phyloP scores from a whole-genome alignment of 2,888 invertebrate species.

The Orchestes rusci region DNA sequence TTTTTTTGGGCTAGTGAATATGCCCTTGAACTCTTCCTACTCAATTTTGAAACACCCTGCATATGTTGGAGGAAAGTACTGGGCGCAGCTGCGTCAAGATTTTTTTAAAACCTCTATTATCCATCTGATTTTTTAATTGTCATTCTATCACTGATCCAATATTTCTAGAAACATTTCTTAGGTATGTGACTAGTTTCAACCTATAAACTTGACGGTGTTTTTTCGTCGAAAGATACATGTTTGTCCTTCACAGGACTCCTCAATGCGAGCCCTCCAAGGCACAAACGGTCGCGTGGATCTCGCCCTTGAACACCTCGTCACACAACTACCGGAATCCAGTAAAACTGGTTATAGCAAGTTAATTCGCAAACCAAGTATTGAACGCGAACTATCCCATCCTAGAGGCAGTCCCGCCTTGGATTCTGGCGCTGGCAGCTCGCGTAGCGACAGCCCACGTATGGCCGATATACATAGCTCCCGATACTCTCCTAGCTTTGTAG shows the following conservation, averaged over 20 bases:
- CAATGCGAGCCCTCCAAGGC: conserved; percentile 61
- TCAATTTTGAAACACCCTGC: no score
- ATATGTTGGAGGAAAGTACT: no score
- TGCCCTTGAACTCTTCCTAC: no score
- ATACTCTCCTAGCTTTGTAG: conserved; percentile 61
- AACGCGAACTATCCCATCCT: conserved; percentile 68
- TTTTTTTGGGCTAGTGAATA: no score
- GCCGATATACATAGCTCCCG: conserved; percentile 53
- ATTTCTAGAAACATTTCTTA: no score
- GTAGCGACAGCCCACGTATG: conserved; percentile 78
- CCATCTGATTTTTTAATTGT: no score
- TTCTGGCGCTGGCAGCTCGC: conserved; percentile 80
- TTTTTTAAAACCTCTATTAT: no score
- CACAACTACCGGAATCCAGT: conserved; percentile 38
- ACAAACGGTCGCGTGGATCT: conserved; percentile 64
- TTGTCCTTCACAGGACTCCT: conserved; percentile 51
- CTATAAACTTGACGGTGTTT: no score
- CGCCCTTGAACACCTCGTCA: conserved; percentile 60
- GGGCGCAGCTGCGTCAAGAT: no score
- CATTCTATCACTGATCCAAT: no score
- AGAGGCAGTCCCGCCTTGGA: conserved; percentile 82
- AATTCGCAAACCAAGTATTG: conserved; percentile 81
- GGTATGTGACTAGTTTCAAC: no score
- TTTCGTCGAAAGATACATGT: neutral
- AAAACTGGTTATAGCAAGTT: conserved; percentile 54